Evolutionary conservation across 2,797 vertebrate genomes (phyloP).

Genomic region (Lemur catta): DNA sequence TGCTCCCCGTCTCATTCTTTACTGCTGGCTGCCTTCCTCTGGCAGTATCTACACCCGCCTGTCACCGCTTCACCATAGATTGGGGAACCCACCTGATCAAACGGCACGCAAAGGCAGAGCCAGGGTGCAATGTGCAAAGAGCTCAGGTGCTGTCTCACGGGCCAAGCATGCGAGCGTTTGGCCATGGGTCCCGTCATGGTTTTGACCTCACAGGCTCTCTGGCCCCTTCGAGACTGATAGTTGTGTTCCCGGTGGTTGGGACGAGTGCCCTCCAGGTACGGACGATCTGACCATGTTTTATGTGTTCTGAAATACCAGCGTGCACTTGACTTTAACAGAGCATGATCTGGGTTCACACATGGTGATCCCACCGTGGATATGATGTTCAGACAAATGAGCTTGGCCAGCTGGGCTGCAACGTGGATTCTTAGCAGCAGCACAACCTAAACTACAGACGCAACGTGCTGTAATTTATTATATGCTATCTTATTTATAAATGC

Average conservation of each 20-base stretch:
- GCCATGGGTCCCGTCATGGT: too few relatives aligned
- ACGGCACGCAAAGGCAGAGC: accelerated
- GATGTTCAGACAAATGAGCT: not conserved
- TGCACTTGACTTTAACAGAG: accelerated
- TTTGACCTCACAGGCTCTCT: not conserved
- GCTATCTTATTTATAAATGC: not conserved
- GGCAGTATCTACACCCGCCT: not conserved
- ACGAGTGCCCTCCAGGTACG: accelerated
- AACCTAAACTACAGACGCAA: accelerated
- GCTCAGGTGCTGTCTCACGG: accelerated
- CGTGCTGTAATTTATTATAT: not conserved
- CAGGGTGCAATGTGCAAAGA: accelerated
- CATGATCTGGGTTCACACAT: accelerated
- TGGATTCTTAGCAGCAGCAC: accelerated
- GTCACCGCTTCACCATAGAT: accelerated
- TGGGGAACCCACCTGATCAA: not conserved
- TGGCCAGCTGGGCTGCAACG: accelerated
- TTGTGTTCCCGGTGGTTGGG: too few relatives aligned
- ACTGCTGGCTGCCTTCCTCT: not conserved
- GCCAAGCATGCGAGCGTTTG: not conserved
- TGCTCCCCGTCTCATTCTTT: not conserved
- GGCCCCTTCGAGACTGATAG: not conserved
- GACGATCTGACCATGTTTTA: too few relatives aligned
- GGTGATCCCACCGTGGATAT: accelerated
- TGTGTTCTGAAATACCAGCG: accelerated